These are phyloP conservation scores for Morone saxatilis DNA, from an alignment of 2,113 vertebrate genomes.

Conservation along the genomic window DNA sequence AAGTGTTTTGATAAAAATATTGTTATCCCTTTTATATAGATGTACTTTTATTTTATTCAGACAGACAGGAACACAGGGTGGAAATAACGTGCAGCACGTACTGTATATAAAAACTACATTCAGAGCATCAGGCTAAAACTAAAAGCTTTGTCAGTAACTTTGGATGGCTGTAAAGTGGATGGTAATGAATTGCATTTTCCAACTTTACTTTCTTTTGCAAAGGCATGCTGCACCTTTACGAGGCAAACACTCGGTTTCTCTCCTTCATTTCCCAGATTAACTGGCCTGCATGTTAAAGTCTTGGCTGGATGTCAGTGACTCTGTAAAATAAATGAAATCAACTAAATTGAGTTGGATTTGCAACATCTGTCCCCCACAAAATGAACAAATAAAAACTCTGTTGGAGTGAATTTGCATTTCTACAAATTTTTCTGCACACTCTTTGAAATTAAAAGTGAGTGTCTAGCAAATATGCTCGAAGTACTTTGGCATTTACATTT, in stretches of 20 bases:
- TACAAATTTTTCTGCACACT: slow-evolving; percentile 62
- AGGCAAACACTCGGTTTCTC: slow-evolving; percentile 58
- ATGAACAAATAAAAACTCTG: slow-evolving; percentile 67
- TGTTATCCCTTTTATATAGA: neutral
- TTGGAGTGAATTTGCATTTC: slow-evolving; percentile 54
- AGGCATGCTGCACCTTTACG: slow-evolving; percentile 63
- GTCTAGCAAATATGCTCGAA: slow-evolving; percentile 21
- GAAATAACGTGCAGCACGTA: neutral
- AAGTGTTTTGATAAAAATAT: neutral
- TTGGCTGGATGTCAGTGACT: slow-evolving; percentile 64
- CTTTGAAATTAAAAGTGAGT: slow-evolving; percentile 61
- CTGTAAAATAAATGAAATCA: slow-evolving; percentile 77
- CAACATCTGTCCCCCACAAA: slow-evolving; percentile 63
- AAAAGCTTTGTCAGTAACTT: slow-evolving; percentile 44
- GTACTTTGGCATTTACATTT: slow-evolving; percentile 8
- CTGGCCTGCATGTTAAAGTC: slow-evolving; percentile 64
- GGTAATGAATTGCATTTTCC: slow-evolving; percentile 56
- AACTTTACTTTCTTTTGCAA: slow-evolving; percentile 67
- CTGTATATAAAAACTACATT: slow-evolving; percentile 25
- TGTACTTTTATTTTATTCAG: neutral
- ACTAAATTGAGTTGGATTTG: slow-evolving; percentile 63
- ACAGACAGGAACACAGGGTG: neutral
- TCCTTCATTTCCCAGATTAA: slow-evolving; percentile 71
- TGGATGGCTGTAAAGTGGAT: slow-evolving; percentile 43
- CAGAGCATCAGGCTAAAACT: slow-evolving; percentile 33